Evolutionary conservation across 2,113 vertebrate genomes (phyloP).

Genomic region (Albula goreensis): DNA sequence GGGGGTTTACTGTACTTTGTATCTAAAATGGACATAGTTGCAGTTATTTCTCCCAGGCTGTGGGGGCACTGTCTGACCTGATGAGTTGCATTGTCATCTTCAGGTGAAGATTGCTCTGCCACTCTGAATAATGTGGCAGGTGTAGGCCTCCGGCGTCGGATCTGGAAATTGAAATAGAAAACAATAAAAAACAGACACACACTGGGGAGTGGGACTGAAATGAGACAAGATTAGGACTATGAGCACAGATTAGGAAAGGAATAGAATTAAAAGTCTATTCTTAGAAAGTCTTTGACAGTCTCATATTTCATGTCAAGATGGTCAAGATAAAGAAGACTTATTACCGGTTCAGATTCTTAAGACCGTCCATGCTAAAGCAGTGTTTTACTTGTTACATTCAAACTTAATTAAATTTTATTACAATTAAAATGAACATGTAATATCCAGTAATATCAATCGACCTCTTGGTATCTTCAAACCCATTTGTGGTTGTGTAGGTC

Average conservation of each 20-base stretch:
- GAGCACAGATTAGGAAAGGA: background rate
- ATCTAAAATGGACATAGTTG: background rate
- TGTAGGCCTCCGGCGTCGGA: constrained; percentile 85
- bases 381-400: background rate
- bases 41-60: background rate
- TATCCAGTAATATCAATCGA: background rate
- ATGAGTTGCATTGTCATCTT: constrained; percentile 58
- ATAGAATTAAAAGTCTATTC: no score
- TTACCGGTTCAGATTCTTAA: background rate
- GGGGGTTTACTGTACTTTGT: background rate
- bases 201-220: background rate
- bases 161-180: constrained; percentile 58
- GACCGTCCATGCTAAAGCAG: background rate
- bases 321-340: background rate
- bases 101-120: constrained; percentile 84
- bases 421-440: background rate
- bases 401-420: background rate
- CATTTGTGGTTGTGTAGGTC: background rate
- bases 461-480: background rate
- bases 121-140: constrained; percentile 86
- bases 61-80: constrained; percentile 49
- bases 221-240: background rate
- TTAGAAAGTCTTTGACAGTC: background rate
- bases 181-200: background rate
- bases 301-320: background rate